A percentile compares a stretch with the other conserved stretches of the same genome.
phyloP scores from a whole-genome alignment of 2,888 invertebrate genomes.

The Iselma pallidipennis region DNA sequence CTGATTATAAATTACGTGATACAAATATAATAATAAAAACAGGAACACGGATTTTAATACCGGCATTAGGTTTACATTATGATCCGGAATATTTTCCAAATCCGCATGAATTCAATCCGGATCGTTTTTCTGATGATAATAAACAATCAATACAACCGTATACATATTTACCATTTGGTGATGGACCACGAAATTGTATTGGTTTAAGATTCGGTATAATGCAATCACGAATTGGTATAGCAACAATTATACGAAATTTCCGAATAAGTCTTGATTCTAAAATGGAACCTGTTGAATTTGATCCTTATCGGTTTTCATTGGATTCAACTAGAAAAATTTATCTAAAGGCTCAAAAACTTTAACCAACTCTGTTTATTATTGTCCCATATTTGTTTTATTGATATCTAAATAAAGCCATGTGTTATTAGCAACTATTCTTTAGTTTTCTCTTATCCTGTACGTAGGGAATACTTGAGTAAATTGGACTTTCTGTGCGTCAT shows the following conservation, averaged over 20 bases:
- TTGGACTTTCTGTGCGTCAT: too few relatives aligned
- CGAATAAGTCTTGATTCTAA: constrained; percentile 28
- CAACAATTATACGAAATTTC: constrained; percentile 33
- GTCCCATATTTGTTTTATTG: neutral
- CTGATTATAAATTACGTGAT: constrained; percentile 30
- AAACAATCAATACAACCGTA: constrained; percentile 39
- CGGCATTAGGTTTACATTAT: constrained; percentile 19
- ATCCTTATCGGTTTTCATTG: constrained; percentile 29
- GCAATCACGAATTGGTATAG: constrained; percentile 40
- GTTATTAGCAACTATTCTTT: too few relatives aligned
- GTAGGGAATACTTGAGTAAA: too few relatives aligned
- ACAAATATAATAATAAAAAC: constrained; percentile 31
- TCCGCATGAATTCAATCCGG: constrained; percentile 11
- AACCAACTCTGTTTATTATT: neutral
- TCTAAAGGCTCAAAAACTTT: constrained; percentile 20
- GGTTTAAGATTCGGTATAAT: constrained; percentile 41
- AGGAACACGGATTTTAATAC: constrained; percentile 38
- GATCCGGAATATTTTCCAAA: too few relatives aligned
- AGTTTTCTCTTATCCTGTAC: too few relatives aligned
- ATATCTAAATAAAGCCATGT: too few relatives aligned
- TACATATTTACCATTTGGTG: too few relatives aligned
- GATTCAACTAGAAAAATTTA: constrained; percentile 28
- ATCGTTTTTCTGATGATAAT: constrained; percentile 37
- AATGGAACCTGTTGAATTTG: constrained; percentile 27
- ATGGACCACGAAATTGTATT: too few relatives aligned